Conservation (phyloP, 2,888 invertebrate genomes). For the Ceramica pisi region DNA sequence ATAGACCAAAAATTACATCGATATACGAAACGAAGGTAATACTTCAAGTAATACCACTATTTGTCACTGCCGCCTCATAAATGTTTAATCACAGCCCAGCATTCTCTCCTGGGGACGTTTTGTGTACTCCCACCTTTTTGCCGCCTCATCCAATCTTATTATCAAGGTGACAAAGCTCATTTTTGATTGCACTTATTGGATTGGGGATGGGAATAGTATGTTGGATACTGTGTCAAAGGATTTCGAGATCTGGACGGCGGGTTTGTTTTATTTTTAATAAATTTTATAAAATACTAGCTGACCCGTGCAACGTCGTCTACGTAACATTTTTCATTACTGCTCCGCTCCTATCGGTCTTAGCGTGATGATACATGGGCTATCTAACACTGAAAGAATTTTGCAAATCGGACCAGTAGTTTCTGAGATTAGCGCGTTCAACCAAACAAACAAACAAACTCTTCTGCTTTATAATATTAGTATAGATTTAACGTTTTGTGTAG, state of each 20-base stretch:
- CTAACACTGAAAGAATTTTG: too few species aligned
- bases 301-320: too few species aligned
- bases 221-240: slow-evolving; percentile 42
- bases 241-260: slow-evolving; percentile 20
- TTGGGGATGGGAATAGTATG: slow-evolving; percentile 20
- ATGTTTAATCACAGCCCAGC: slow-evolving; percentile 64
- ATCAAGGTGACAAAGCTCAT: slow-evolving; percentile 41
- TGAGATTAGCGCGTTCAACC: too few species aligned
- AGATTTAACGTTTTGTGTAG: too few species aligned
- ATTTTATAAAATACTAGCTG: slow-evolving; percentile 32
- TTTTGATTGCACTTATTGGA: slow-evolving; percentile 38
- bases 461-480: too few species aligned
- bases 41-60: slow-evolving; percentile 61
- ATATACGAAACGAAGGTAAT: slow-evolving; percentile 50
- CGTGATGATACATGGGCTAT: too few species aligned
- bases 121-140: slow-evolving; percentile 42
- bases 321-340: too few species aligned
- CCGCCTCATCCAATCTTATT: slow-evolving; percentile 51
- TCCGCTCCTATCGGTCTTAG: too few species aligned
- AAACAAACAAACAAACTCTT: too few species aligned
- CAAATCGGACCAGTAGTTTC: too few species aligned
- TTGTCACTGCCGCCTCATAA: slow-evolving; percentile 67
- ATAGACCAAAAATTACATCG: slow-evolving; percentile 32
- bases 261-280: slow-evolving; percentile 39
- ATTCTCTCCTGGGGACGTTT: slow-evolving; percentile 62